Conservation (phyloP, 2,888 invertebrate species). For the Sipunculus nudus region DNA sequence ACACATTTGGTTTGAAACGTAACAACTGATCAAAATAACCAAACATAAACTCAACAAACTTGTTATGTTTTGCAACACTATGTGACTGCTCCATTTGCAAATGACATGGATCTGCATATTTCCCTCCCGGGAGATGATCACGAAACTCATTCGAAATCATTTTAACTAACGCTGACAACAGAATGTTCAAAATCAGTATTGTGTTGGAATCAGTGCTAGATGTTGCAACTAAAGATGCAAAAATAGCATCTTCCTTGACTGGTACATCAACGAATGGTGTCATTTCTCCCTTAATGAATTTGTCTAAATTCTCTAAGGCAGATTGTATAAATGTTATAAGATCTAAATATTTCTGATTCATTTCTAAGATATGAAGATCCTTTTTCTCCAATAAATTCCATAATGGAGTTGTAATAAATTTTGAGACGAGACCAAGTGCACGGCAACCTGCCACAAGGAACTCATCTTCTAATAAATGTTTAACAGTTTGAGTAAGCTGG, state of each 20-base stretch:
- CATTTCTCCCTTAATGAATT: too few species aligned
- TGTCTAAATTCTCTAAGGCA: too few species aligned
- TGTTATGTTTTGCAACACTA: constrained; percentile 8
- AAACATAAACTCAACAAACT: constrained; percentile 8
- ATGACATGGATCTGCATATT: neutral
- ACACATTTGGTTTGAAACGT: constrained; percentile 3
- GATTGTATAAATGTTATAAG: too few species aligned
- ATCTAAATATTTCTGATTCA: too few species aligned
- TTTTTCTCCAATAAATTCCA: too few species aligned
- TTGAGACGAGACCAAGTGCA: too few species aligned
- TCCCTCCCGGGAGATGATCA: constrained; percentile 8
- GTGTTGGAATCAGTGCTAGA: neutral
- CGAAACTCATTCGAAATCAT: neutral
- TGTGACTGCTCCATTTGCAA: neutral
- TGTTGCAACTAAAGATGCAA: neutral
- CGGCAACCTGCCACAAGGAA: too few species aligned
- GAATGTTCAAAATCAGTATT: neutral
- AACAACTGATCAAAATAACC: constrained; percentile 3
- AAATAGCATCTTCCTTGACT: constrained; percentile 2
- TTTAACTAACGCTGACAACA: constrained; percentile 1
- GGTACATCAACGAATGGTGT: too few species aligned
- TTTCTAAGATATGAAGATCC: too few species aligned
- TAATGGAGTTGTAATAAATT: too few species aligned
- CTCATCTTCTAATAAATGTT: too few species aligned
- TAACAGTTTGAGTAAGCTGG: too few species aligned